phyloP scores from a whole-genome alignment of 2,797 vertebrate genomes.

The Denticeps clupeoides region DNA sequence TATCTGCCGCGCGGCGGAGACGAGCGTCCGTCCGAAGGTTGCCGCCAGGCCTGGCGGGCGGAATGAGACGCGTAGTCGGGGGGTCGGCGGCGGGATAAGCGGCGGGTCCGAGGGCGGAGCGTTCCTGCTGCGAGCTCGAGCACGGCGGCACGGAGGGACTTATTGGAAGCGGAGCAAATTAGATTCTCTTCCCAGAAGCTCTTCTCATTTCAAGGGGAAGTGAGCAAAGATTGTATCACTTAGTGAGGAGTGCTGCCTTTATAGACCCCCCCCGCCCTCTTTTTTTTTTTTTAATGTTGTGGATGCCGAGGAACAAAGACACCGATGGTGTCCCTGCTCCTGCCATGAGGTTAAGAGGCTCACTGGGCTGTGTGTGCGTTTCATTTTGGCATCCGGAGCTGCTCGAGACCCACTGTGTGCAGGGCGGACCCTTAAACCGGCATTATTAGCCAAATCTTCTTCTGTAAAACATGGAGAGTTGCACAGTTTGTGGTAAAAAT shows the following conservation, averaged over 20 bases:
- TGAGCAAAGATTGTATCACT: slow-evolving; percentile 33
- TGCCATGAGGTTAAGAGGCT: slow-evolving; percentile 8
- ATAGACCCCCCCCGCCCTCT: slow-evolving; percentile 15
- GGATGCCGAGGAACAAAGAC: slow-evolving; percentile 11
- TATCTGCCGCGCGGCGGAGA: too few species aligned
- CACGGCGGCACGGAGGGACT: slow-evolving; percentile 7
- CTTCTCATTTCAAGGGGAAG: slow-evolving; percentile 31
- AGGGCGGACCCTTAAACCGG: too few species aligned
- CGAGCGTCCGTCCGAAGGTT: slow-evolving; percentile 11
- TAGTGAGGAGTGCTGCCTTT: slow-evolving; percentile 21
- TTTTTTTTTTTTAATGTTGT: slow-evolving; percentile 4
- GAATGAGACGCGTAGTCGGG: too few species aligned
- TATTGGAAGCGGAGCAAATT: slow-evolving; percentile 24
- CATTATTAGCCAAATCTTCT: too few species aligned
- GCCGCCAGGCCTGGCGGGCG: neutral
- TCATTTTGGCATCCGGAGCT: too few species aligned
- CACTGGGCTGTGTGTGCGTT: slow-evolving; percentile 11
- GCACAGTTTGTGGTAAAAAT: too few species aligned
- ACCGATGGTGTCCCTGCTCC: neutral
- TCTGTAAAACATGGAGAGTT: too few species aligned
- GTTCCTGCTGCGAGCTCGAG: neutral
- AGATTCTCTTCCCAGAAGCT: slow-evolving; percentile 28
- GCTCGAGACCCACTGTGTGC: too few species aligned
- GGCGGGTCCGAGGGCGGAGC: too few species aligned
- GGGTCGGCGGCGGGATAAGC: too few species aligned